Conservation (phyloP, 2,888 invertebrate genomes). For the Stenotaenia linearis region DNA sequence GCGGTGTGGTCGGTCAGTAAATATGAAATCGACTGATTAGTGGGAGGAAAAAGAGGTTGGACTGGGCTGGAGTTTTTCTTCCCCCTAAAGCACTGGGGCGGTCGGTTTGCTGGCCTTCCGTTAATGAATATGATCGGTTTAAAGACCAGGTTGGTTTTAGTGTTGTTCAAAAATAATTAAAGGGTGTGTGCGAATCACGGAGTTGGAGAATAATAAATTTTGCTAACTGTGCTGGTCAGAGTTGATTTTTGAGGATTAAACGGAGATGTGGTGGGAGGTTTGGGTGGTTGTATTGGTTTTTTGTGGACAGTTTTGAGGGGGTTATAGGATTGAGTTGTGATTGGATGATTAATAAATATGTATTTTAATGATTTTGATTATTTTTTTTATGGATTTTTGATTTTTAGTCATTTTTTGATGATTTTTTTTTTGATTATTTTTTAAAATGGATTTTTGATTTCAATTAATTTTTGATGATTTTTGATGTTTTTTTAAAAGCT, state of each 20-base stretch:
- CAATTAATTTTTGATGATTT: no score
- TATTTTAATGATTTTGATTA: no score
- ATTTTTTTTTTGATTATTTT: no score
- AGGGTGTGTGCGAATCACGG: background rate
- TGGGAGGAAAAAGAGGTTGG: background rate
- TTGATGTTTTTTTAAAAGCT: no score
- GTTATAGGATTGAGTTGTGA: no score
- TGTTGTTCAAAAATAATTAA: slow-evolving; percentile 14
- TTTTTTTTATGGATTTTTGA: no score
- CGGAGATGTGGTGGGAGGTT: no score
- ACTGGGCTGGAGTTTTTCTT: slow-evolving; percentile 15
- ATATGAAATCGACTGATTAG: slow-evolving; percentile 19
- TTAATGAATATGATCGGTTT: background rate
- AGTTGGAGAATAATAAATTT: background rate
- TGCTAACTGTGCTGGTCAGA: background rate
- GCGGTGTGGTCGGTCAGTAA: slow-evolving; percentile 11
- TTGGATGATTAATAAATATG: no score
- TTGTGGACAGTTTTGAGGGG: no score
- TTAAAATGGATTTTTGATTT: no score
- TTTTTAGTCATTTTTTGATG: no score
- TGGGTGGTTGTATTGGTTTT: no score
- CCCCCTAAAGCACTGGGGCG: slow-evolving; percentile 1
- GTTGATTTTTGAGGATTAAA: background rate
- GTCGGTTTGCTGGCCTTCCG: background rate
- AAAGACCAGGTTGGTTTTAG: slow-evolving; percentile 6